These are phyloP conservation scores for Ctenodactylus gundi DNA, from an alignment of 2,113 vertebrate species.

Conservation along the genomic window DNA sequence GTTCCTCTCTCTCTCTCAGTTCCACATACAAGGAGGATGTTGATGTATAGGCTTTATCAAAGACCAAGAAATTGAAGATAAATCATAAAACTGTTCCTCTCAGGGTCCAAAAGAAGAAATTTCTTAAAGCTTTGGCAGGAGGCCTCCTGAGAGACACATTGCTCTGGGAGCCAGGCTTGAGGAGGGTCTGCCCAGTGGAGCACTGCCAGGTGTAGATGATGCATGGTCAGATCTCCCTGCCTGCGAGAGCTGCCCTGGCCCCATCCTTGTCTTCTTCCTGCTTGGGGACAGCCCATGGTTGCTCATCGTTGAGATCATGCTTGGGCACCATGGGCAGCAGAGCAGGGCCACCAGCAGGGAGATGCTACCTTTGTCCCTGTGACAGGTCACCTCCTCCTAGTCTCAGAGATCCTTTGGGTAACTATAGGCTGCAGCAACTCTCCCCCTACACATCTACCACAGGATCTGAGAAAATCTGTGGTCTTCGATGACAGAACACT, in stretches of 20 bases:
- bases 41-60: neutral
- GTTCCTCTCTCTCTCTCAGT: neutral
- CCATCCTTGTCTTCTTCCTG: neutral
- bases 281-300: neutral
- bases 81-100: neutral
- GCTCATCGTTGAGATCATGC: neutral
- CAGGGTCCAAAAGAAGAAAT: neutral
- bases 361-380: rapidly evolving
- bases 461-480: neutral
- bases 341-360: rapidly evolving
- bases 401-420: too few relatives aligned
- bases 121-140: neutral
- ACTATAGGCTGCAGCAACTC: neutral
- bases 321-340: neutral
- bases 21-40: neutral
- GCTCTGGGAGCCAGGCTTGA: neutral
- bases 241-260: neutral
- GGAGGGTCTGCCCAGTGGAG: neutral
- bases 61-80: neutral
- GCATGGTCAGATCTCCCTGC: too few relatives aligned
- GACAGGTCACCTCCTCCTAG: neutral
- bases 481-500: neutral
- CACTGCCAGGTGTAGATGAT: too few relatives aligned
- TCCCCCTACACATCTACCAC: rapidly evolving
- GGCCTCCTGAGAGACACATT: neutral